Conservation (phyloP, 2,888 invertebrate species). For the Teinopalpus imperialis region DNA sequence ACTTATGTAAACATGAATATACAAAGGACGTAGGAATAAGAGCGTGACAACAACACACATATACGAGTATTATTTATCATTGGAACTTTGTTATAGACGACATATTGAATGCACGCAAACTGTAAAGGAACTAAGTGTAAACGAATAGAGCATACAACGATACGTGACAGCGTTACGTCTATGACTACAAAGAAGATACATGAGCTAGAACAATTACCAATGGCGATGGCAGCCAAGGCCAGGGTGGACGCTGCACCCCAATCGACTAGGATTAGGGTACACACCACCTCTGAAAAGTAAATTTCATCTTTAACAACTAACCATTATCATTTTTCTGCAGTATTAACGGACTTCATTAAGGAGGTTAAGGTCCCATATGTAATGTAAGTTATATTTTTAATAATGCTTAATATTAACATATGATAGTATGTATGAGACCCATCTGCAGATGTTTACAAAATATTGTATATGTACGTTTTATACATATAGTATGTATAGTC, state of each 20-base stretch:
- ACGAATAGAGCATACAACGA: conserved; percentile 14
- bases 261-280: conserved; percentile 53
- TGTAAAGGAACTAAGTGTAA: conserved; percentile 12
- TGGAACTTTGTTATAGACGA: conserved; percentile 17
- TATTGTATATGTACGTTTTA: too few relatives aligned
- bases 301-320: conserved; percentile 25
- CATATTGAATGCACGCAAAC: conserved; percentile 12
- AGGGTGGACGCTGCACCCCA: conserved; percentile 52
- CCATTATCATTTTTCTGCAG: too few relatives aligned
- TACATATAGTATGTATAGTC: too few relatives aligned
- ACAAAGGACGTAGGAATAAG: too few relatives aligned
- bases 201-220: conserved; percentile 47
- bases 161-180: conserved; percentile 31
- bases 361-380: too few relatives aligned
- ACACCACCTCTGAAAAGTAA: conserved; percentile 55
- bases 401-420: too few relatives aligned
- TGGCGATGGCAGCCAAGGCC: conserved; percentile 51
- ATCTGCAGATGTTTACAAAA: too few relatives aligned
- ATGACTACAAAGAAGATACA: conserved; percentile 28
- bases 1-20: too few relatives aligned
- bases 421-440: too few relatives aligned
- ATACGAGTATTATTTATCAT: neutral
- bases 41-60: too few relatives aligned
- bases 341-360: too few relatives aligned
- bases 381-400: too few relatives aligned